phyloP scores from a whole-genome alignment of 2,797 vertebrate genomes.

The Malurus splendens region DNA sequence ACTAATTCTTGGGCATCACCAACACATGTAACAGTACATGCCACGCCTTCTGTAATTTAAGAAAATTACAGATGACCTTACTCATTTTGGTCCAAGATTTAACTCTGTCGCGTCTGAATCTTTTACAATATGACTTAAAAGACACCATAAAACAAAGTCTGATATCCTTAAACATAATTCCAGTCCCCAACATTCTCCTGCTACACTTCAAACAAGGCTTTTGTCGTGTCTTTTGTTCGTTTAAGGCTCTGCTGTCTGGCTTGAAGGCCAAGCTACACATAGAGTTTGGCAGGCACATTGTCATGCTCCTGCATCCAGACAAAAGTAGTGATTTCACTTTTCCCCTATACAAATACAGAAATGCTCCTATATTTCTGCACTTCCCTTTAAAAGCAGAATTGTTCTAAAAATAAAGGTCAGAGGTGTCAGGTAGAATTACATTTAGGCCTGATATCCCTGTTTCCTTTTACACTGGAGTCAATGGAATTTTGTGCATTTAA shows the following conservation, averaged over 20 bases:
- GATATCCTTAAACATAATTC: not conserved
- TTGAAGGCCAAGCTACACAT: constrained; percentile 14
- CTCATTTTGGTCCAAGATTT: not conserved
- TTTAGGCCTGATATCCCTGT: not conserved
- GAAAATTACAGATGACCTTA: not conserved
- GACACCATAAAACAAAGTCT: not conserved
- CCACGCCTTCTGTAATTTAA: rapidly evolving
- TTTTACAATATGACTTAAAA: not conserved
- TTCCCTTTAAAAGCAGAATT: not conserved
- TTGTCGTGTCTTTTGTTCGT: constrained; percentile 2
- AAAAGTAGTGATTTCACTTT: constrained; percentile 8
- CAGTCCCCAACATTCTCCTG: not conserved
- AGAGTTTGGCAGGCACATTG: not conserved
- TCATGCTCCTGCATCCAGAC: not conserved
- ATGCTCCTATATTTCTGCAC: not conserved
- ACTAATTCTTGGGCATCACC: not conserved
- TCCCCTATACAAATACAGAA: not conserved
- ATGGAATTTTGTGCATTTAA: constrained; percentile 32
- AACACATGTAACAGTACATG: not conserved
- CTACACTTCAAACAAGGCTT: not conserved
- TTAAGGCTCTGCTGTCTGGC: not conserved
- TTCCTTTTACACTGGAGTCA: constrained; percentile 10
- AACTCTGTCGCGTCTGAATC: not conserved
- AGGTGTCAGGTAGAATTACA: not conserved
- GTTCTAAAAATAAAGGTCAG: constrained; percentile 45